These are phyloP conservation scores for Drosophila littoralis DNA, from an alignment of 1,140 invertebrate genomes.

Conservation along the genomic window DNA sequence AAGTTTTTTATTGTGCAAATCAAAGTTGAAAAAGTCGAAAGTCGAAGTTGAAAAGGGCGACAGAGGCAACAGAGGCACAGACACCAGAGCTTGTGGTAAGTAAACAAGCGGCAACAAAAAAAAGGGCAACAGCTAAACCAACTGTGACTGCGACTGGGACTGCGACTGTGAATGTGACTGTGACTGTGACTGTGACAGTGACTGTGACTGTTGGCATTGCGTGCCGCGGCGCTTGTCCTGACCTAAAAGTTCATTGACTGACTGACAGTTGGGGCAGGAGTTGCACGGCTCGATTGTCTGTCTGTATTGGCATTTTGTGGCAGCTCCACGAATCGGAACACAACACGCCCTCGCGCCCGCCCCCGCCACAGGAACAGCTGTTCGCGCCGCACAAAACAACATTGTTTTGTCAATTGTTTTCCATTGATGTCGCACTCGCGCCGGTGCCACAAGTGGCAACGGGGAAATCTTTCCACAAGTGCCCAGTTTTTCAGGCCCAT, in stretches of 20 bases:
- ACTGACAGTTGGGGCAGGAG: conserved; percentile 42
- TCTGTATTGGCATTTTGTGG: conserved; percentile 65
- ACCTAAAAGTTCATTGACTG: conserved; percentile 78
- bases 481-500: conserved; percentile 22
- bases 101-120: not conserved
- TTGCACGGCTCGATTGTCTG: conserved; percentile 16
- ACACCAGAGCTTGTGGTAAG: conserved; percentile 21
- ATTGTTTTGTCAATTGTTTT: conserved; percentile 76
- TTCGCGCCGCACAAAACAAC: conserved; percentile 13
- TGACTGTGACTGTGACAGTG: conserved; percentile 1
- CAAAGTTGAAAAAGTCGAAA: conserved; percentile 34
- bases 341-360: not conserved
- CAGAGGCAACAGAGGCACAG: conserved; percentile 28
- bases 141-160: not conserved
- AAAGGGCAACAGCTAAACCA: not conserved
- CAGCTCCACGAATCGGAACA: not conserved
- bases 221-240: conserved; percentile 53
- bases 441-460: conserved; percentile 47
- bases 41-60: not conserved
- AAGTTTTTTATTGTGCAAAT: conserved; percentile 72
- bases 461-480: conserved; percentile 31
- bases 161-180: conserved; percentile 22
- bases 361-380: conserved; percentile 47
- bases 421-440: conserved; percentile 58
- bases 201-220: conserved; percentile 46